Percentiles rank a stretch among this genome's conserved stretches.
phyloP scores from a whole-genome alignment of 2,113 vertebrate species.

The Paralichthys olivaceus region DNA sequence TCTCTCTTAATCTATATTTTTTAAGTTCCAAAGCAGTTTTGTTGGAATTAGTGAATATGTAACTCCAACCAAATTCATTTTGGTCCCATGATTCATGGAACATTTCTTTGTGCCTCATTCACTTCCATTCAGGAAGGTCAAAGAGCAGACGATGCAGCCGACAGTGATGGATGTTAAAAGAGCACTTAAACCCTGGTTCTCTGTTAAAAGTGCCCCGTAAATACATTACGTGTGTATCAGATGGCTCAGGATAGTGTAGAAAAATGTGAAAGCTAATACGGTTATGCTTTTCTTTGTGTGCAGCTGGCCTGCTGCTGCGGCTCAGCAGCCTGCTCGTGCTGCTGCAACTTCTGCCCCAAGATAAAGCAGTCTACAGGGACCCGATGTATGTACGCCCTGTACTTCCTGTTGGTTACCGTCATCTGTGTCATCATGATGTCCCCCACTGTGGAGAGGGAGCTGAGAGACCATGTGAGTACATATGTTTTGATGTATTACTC shows the following conservation, averaged over 20 bases:
- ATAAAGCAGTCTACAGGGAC: constrained; percentile 96
- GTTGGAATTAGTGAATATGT: background rate
- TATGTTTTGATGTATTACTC: background rate
- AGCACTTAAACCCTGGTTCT: background rate
- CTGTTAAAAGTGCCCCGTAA: background rate
- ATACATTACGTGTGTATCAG: background rate
- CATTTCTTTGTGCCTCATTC: background rate
- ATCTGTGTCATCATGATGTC: constrained; percentile 97
- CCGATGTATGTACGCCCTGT: constrained; percentile 94
- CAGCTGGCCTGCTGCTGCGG: constrained; percentile 98
- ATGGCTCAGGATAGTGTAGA: constrained; percentile 8
- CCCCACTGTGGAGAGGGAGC: constrained; percentile 83
- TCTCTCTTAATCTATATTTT: too few species aligned
- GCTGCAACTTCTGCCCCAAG: constrained; percentile 94
- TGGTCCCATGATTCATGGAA: background rate
- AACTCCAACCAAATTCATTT: background rate
- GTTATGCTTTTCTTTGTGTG: constrained; percentile 46
- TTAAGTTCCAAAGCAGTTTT: background rate
- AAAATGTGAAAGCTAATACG: constrained; percentile 11
- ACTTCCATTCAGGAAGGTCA: background rate
- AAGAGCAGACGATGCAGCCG: background rate
- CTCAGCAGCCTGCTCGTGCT: constrained; percentile 89
- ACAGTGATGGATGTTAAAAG: background rate
- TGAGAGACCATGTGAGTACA: constrained; percentile 87
- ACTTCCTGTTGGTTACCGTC: constrained; percentile 91